Percentiles rank a stretch among this genome's conserved stretches.
Evolutionary conservation across 2,113 vertebrate species (phyloP).

Genomic region (Rhynchomys soricoides): DNA sequence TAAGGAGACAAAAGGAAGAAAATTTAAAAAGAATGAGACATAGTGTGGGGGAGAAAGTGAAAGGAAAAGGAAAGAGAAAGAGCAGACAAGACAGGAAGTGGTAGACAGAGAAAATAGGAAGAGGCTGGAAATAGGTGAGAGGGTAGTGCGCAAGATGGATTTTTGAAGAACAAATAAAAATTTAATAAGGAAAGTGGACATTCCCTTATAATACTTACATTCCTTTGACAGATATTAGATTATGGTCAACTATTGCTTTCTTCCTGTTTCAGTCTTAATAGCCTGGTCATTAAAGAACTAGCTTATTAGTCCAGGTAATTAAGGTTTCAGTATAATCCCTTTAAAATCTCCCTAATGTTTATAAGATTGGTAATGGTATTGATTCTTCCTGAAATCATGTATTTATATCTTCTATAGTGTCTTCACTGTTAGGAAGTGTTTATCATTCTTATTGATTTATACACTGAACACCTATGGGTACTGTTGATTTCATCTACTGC

Average conservation of each 20-base stretch:
- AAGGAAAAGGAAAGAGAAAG: no score
- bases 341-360: neutral
- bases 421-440: neutral
- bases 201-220: neutral
- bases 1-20: neutral
- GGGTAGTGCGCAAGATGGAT: no score
- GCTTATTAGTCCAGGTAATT: neutral
- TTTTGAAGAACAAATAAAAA: neutral
- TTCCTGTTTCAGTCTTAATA: neutral
- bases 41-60: no score
- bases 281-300: neutral
- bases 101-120: neutral
- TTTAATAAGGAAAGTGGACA: neutral
- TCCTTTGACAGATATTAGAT: no score
- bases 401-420: neutral
- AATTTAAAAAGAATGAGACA: neutral
- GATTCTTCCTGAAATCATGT: neutral
- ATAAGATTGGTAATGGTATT: neutral
- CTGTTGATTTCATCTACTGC: neutral
- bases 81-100: neutral
- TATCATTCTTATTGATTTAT: neutral
- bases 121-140: accelerated
- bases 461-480: no score
- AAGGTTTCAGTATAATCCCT: neutral
- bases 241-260: neutral